These are phyloP conservation scores for Monoplex corrugatus DNA, from an alignment of 2,888 invertebrate species.

Conservation along the genomic window DNA sequence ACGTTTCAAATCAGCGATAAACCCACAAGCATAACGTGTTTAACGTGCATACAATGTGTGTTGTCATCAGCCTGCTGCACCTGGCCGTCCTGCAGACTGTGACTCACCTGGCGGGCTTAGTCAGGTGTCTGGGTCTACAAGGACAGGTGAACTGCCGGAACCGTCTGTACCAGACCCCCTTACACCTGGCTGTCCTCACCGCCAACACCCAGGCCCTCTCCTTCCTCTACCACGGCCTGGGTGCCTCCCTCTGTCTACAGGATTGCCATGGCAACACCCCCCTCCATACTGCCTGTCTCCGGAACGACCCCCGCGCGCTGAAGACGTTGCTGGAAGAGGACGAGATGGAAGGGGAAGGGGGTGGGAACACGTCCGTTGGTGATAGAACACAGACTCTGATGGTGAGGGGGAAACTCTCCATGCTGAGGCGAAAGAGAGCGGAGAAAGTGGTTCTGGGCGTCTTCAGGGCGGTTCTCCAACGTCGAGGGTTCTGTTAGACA, in stretches of 20 bases:
- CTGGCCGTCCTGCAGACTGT: constrained; percentile 47
- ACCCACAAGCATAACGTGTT: no score
- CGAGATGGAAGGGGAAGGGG: neutral
- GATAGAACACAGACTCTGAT: no score
- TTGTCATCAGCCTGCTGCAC: constrained; percentile 37
- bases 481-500: neutral
- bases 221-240: constrained; percentile 44
- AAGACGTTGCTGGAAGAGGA: constrained; percentile 30
- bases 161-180: constrained; percentile 55
- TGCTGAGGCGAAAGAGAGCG: neutral
- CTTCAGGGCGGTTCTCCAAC: neutral
- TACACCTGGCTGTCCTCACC: constrained; percentile 57
- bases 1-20: no score
- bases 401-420: neutral
- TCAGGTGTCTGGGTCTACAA: constrained; percentile 35
- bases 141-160: constrained; percentile 50
- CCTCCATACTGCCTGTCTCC: constrained; percentile 53
- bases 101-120: constrained; percentile 23
- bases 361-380: no score
- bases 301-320: constrained; percentile 43
- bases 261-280: constrained; percentile 57
- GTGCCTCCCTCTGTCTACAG: constrained; percentile 50
- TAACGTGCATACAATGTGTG: no score
- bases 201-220: constrained; percentile 33
- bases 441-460: neutral